Conservation (phyloP, 2,888 invertebrate species). For the Elysia crispata region DNA sequence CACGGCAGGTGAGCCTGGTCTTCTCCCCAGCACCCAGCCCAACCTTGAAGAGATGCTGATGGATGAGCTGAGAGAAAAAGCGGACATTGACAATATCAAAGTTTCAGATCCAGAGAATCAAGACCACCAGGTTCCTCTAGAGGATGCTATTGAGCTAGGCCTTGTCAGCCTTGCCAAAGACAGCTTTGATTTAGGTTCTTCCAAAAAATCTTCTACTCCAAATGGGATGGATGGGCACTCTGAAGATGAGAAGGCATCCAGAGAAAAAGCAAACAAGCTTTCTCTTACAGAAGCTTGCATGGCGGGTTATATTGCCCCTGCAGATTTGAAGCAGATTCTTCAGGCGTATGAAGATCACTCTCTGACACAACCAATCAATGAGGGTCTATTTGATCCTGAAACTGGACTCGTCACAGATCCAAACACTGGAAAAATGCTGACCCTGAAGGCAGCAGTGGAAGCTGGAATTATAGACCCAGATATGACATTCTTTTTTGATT, state of each 20-base stretch:
- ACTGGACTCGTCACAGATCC: conserved; percentile 78
- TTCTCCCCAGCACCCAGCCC: conserved; percentile 54
- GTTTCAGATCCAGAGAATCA: conserved; percentile 59
- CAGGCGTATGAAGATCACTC: conserved; percentile 66
- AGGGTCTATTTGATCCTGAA: conserved; percentile 78
- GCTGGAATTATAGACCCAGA: conserved; percentile 68
- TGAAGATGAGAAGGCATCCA: conserved; percentile 12
- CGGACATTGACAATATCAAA: conserved; percentile 58
- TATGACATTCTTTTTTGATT: conserved; percentile 67
- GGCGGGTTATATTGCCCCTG: conserved; percentile 65
- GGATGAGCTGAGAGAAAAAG: conserved; percentile 61
- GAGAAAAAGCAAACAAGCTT: conserved; percentile 45
- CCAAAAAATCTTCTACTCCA: too few relatives aligned
- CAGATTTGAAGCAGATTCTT: conserved; percentile 66
- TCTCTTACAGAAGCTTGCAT: conserved; percentile 69
- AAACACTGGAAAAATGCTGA: conserved; percentile 73
- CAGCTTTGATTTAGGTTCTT: conserved; percentile 35
- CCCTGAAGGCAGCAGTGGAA: conserved; percentile 74
- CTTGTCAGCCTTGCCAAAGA: conserved; percentile 66
- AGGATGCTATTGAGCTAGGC: conserved; percentile 70
- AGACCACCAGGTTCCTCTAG: conserved; percentile 62
- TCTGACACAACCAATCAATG: conserved; percentile 65
- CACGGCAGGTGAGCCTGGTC: conserved; percentile 59
- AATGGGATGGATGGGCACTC: conserved; percentile 30
- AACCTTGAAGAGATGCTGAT: conserved; percentile 57